Conservation (phyloP, 2,113 vertebrate genomes). For the Lipophrys pholis region DNA sequence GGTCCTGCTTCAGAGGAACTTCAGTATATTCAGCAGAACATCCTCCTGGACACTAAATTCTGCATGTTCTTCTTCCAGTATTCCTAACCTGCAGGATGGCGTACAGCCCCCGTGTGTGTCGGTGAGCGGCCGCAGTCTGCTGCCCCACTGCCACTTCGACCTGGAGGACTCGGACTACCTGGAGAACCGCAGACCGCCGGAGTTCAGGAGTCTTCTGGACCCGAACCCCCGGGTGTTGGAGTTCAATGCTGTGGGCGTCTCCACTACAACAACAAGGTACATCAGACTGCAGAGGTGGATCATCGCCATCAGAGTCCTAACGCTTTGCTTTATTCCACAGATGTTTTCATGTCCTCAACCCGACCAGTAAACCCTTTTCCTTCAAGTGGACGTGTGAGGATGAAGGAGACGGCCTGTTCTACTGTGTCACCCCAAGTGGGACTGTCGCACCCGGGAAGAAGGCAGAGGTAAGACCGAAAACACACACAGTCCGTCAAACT, state of each 20-base stretch:
- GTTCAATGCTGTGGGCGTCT: slow-evolving; percentile 83
- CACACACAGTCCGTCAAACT: no score
- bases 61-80: slow-evolving; percentile 73
- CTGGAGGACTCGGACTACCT: slow-evolving; percentile 90
- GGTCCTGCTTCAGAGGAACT: no score
- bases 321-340: slow-evolving; percentile 69
- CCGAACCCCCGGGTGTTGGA: slow-evolving; percentile 86
- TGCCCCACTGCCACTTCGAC: slow-evolving; percentile 89
- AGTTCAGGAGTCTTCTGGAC: slow-evolving; percentile 73
- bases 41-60: no score
- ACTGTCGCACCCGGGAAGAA: slow-evolving; percentile 85
- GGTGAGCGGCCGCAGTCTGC: slow-evolving; percentile 82
- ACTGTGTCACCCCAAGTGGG: slow-evolving; percentile 85
- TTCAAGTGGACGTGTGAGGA: slow-evolving; percentile 89
- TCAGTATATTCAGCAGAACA: no score
- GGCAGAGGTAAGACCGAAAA: slow-evolving; percentile 80
- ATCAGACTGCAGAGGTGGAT: no score
- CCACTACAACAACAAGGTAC: slow-evolving; percentile 79
- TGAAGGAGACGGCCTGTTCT: slow-evolving; percentile 76
- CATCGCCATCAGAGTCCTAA: background rate
- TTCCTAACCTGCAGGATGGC: slow-evolving; percentile 84
- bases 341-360: slow-evolving; percentile 88
- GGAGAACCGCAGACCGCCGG: slow-evolving; percentile 61
- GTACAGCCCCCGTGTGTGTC: slow-evolving; percentile 75
- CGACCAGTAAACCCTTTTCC: slow-evolving; percentile 84